Conservation (phyloP, 2,888 invertebrate genomes). For the Sinodicranocentrus sp. region DNA sequence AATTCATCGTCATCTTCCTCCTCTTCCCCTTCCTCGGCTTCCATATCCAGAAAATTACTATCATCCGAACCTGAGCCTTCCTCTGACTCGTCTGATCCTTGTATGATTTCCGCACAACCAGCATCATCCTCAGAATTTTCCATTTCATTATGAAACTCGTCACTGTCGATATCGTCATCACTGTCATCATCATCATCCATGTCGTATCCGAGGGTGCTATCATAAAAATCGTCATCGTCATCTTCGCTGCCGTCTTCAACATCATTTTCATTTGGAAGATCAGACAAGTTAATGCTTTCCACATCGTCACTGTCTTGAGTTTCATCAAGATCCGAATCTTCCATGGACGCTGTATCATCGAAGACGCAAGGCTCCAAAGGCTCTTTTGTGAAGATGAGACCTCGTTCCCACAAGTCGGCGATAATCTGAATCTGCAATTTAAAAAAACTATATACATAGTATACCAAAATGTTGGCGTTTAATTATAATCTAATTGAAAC, state of each 20-base stretch:
- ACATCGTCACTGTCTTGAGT: conserved; percentile 41
- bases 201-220: not conserved
- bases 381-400: conserved; percentile 86
- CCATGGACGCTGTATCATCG: conserved; percentile 42
- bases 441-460: not conserved
- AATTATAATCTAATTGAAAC: not conserved
- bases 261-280: conserved; percentile 29
- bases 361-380: conserved; percentile 80
- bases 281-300: conserved; percentile 49
- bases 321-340: conserved; percentile 45
- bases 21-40: conserved; percentile 43
- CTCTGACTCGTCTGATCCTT: not conserved
- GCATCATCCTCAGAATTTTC: conserved; percentile 6
- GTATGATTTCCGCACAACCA: not conserved
- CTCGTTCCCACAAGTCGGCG: conserved; percentile 89
- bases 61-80: conserved; percentile 26
- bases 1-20: conserved; percentile 42
- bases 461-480: not conserved
- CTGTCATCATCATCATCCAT: conserved; percentile 32
- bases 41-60: conserved; percentile 20
- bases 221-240: conserved; percentile 49
- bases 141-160: conserved; percentile 8
- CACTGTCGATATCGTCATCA: not conserved
- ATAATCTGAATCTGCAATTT: conserved; percentile 81
- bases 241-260: not conserved